Evolutionary conservation across 2,113 vertebrate genomes (phyloP), one percentile per base, ranked within the genome.

Genomic region (Rhea pennata): DNA sequence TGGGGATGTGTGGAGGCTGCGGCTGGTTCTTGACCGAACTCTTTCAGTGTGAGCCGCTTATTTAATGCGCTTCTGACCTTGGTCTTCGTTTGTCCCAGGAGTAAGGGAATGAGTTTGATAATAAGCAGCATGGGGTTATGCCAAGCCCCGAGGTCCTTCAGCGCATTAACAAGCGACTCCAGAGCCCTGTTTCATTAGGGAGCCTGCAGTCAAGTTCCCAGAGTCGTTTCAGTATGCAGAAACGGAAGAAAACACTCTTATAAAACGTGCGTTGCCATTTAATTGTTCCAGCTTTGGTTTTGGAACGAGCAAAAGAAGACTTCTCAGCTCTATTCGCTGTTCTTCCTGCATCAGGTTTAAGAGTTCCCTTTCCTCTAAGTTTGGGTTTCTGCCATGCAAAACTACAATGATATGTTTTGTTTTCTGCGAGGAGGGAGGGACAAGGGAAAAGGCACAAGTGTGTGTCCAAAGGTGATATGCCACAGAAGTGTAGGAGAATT

Each of bases 361-460:
- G 9, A 13, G 9, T 51, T 92, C 19, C 1, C 20, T 72, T 44
- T 72, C 15, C 59, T 75, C 17, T 29, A 5, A 1, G 3, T 29
- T 46, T 1, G 14, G 26, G 22, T 7, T 17, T 87, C 59, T 81
- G 13, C 46, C n/a, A 5, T 1, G 1, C 13, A 23, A 23, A 1
- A 0, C 36, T 20, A 9, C 31, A 17, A 33, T 54, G 76, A 53
- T 5, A 1, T 10, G 16, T 31, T 90, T 89, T 7, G 8, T 9
- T 12, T 48, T 9, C 0, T 12, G 0, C 11, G 4, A 4, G 44
- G 16, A n/a, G 22, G 26, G 7, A 22, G 10, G 13, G 24, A 4
- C 9, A 10, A 20, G 7, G 13, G 24, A 4, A 10, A 10, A 20
- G 7, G 22, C n/a, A 29, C 61, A 81, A 78, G 40, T 27, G 72